Evolutionary conservation across 2,888 invertebrate genomes (phyloP), one percentile per base, ranked within the genome.

Genomic region (Thyatira batis): DNA sequence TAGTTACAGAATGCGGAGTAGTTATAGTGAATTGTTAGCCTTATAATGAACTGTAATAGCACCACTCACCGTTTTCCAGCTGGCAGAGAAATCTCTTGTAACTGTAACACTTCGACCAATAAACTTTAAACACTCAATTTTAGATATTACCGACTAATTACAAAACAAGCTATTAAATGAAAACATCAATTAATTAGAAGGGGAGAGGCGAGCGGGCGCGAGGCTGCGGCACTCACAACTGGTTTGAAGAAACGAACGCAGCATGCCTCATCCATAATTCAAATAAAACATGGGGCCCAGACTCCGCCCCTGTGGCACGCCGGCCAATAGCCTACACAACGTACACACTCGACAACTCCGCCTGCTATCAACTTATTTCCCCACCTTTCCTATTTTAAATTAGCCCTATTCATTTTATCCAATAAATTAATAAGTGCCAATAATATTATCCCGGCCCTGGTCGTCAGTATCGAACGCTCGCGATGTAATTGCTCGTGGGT

Each of bases 171-270:
- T 82, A 88, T 88, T 86, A 88, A 90, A 89, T 89, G 83, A 89
- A 89, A 88, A 89, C 87, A 86, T 90, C 87, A 89, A 91, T 91
- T 90, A 92, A 90, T 90, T 89, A 89, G 78, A 85, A 85, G 82
- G 83, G 82, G 85, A 86, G 87, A 86, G 82, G 87, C 88, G 85
- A 86, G 88, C 86, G 85, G 85, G 85, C 84, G 83, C 84, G 86
- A 85, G 82, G 86, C 85, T 85, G 87, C 77, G 78, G 78, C 84
- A 78, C 81, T 81, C 85, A 78, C 88, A 89, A 91, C 91, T 90
- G 91, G 91, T 91, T 90, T 87, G 68, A 71, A 84, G 82, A 83
- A 77, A 71, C 83, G 82, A 77, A 78, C 81, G 78, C 80, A 80
- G 82, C 82, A 72, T 82, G 82, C 79, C 80, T 89, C 89, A 90